These are phyloP conservation scores for Heliconius himera DNA, from an alignment of 1,140 invertebrate species.

Conservation along the genomic window DNA sequence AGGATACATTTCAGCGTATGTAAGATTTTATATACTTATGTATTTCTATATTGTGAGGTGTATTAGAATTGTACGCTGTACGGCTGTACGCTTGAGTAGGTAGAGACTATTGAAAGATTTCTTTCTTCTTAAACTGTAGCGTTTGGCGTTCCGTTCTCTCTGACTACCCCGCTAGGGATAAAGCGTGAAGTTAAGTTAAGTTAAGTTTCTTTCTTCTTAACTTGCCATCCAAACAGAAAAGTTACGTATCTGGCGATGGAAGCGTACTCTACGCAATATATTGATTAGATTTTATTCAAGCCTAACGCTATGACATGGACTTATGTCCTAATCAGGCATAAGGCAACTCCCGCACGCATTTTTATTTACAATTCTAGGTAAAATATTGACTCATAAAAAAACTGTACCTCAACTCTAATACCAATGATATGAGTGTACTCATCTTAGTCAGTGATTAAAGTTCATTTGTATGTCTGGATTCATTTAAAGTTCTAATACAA, in stretches of 20 bases:
- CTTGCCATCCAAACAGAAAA: background rate
- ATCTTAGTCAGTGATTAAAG: background rate
- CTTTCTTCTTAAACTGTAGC: background rate
- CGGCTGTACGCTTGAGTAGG: background rate
- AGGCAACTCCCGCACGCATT: background rate
- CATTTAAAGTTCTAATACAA: background rate
- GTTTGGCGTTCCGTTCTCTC: too few species aligned
- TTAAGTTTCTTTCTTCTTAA: background rate
- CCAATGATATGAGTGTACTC: conserved; percentile 3
- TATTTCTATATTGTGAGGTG: too few species aligned
- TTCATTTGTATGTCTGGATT: background rate
- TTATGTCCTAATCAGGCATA: background rate
- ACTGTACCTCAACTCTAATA: background rate
- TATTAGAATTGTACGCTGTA: too few species aligned
- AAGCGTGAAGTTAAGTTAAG: too few species aligned
- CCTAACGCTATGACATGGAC: too few species aligned
- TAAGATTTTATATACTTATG: too few species aligned
- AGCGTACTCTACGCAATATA: background rate
- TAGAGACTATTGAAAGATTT: background rate
- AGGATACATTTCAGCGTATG: background rate
- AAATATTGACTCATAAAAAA: background rate
- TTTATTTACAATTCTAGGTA: background rate
- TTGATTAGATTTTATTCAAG: background rate
- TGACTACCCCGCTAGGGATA: too few species aligned
- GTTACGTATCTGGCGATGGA: background rate